These are phyloP conservation scores for Teinopalpus imperialis DNA, from an alignment of 2,888 invertebrate species.

Conservation along the genomic window DNA sequence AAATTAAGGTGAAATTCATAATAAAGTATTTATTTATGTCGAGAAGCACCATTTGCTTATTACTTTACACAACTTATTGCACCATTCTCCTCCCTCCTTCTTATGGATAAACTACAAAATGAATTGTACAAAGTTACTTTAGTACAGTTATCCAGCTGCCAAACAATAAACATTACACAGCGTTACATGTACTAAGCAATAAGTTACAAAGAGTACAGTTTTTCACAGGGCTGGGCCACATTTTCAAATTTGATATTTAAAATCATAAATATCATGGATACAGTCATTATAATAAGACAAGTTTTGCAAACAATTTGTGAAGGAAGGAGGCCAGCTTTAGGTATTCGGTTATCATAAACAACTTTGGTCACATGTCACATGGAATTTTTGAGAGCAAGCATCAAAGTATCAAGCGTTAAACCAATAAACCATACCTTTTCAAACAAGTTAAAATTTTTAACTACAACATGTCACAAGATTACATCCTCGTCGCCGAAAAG, in stretches of 20 bases:
- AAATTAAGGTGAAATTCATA: not conserved
- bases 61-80: conserved; percentile 34
- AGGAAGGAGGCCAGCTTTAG: conserved; percentile 88
- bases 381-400: conserved; percentile 65
- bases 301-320: conserved; percentile 94
- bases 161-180: conserved; percentile 29
- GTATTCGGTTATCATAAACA: conserved; percentile 49
- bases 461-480: conserved; percentile 78
- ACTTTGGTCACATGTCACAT: conserved; percentile 59
- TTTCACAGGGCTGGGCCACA: conserved; percentile 30
- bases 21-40: not conserved
- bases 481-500: conserved; percentile 62
- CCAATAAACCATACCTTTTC: conserved; percentile 81
- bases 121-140: conserved; percentile 22
- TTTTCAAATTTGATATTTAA: conserved; percentile 28
- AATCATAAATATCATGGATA: conserved; percentile 27
- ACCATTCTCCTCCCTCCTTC: conserved; percentile 40
- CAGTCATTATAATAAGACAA: conserved; percentile 43
- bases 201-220: conserved; percentile 14
- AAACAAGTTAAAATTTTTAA: conserved; percentile 66
- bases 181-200: conserved; percentile 11
- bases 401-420: conserved; percentile 69
- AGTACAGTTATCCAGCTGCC: conserved; percentile 39
- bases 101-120: conserved; percentile 32
- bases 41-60: conserved; percentile 33